Evolutionary conservation across 2,113 vertebrate genomes (phyloP).

Genomic region (Misgurnus anguillicaudatus): DNA sequence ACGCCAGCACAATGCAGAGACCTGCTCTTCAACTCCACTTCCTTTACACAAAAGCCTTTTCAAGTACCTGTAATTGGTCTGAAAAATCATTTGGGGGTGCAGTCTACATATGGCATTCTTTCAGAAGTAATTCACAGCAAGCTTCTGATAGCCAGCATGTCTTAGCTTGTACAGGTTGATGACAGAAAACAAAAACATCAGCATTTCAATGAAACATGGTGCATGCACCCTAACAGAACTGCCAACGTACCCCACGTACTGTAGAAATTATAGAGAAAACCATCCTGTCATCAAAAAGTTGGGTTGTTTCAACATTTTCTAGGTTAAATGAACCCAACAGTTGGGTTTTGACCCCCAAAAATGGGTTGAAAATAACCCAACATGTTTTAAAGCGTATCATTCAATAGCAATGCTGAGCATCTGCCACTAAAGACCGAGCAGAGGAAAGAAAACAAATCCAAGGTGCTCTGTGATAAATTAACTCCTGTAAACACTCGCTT

Average conservation of each 20-base stretch:
- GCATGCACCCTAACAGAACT: conserved; percentile 4
- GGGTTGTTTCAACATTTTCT: too few species aligned
- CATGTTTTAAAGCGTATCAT: not conserved
- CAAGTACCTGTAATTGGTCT: conserved; percentile 55
- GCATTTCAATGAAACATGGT: conserved; percentile 47
- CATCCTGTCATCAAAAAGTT: not conserved
- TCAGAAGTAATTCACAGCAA: conserved; percentile 63
- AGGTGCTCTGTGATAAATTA: not conserved
- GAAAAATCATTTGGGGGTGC: conserved; percentile 66
- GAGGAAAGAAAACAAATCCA: not conserved
- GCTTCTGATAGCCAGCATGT: conserved; percentile 64
- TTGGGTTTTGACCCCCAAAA: too few species aligned
- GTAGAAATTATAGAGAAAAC: not conserved
- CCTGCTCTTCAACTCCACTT: conserved; percentile 36
- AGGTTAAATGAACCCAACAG: too few species aligned
- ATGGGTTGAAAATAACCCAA: too few species aligned
- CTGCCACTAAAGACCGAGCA: not conserved
- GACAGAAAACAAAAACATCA: conserved; percentile 66
- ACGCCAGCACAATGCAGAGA: conserved; percentile 48
- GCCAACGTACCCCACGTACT: not conserved
- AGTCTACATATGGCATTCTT: conserved; percentile 68
- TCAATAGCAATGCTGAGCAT: not conserved
- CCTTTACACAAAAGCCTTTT: conserved; percentile 63
- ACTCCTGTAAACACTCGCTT: not conserved
- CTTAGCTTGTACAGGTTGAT: conserved; percentile 63